Evolutionary conservation across 2,797 vertebrate genomes (phyloP), one percentile per base, ranked within the genome.

Genomic region (Denticeps clupeoides): DNA sequence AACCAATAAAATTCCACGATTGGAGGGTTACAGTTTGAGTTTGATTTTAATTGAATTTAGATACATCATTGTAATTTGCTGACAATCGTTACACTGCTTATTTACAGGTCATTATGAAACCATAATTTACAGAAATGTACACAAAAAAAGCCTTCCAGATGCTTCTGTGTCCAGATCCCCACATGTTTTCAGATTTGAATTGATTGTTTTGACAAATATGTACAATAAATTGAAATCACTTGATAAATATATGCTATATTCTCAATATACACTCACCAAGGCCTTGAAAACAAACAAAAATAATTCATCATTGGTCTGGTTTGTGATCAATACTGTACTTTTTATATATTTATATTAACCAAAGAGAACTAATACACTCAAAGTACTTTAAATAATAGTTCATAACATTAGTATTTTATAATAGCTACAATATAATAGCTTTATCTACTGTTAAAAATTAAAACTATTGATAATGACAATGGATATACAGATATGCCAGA

Each of bases 21-120:
- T n/a, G n/a, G n/a, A n/a, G n/a, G n/a, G n/a, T n/a, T n/a, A 38
- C 38, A 38, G 35, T 21, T 21, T 21, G 38, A 8, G 16, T 21
- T 38, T 38, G 35, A 38, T 38, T 85, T 85, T 85, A 85, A 84
- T 85, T 83, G 69, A 79, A 82, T 84, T 85, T 81, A 82, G 82
- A 82, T 85, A 85, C 81, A 84, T 83, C 74, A 18, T 81, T 81
- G 74, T 77, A 82, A 81, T 75, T 84, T 79, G 79, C 73, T 74
- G 78, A 85, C 82, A 84, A 81, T 84, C 80, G 82, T 83, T 80
- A 82, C 82, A 85, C 80, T 85, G 83, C 82, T 82, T 85, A 85
- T 85, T 76, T 85, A 84, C 82, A 85, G 29, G 70, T 83, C 74
- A 76, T 81, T 84, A 84, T 85, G 81, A 85, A 85, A 83, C 85